These are phyloP conservation scores for Apoda limacodes DNA, from an alignment of 2,888 invertebrate species.

Conservation along the genomic window DNA sequence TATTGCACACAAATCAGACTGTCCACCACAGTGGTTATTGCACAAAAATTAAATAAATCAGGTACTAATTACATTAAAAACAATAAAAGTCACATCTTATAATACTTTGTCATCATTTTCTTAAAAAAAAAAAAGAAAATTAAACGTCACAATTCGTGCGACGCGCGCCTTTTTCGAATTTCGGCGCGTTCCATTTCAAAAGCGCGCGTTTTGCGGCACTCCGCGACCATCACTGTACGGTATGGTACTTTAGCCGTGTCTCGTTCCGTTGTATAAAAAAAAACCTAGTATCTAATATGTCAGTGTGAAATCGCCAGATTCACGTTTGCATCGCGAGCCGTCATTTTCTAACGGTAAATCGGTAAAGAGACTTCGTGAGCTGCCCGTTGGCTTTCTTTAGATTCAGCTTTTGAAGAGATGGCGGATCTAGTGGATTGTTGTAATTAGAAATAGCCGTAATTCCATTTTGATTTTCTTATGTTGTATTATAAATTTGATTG, in stretches of 20 bases:
- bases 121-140: slow-evolving; percentile 13
- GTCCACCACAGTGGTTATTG: slow-evolving; percentile 51
- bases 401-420: slow-evolving; percentile 23
- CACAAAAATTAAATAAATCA: slow-evolving; percentile 39
- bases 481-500: no score
- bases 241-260: slow-evolving; percentile 21
- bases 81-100: slow-evolving; percentile 21
- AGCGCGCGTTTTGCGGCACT: slow-evolving; percentile 35
- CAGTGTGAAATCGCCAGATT: slow-evolving; percentile 56
- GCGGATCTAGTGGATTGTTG: slow-evolving; percentile 11
- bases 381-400: slow-evolving; percentile 23
- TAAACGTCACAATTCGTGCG: slow-evolving; percentile 21
- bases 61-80: slow-evolving; percentile 32
- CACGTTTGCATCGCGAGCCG: slow-evolving; percentile 25
- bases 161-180: slow-evolving; percentile 17
- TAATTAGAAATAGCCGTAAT: slow-evolving; percentile 25
- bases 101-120: slow-evolving; percentile 6
- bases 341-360: slow-evolving; percentile 52
- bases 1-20: slow-evolving; percentile 61
- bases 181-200: slow-evolving; percentile 26
- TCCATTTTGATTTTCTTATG: slow-evolving; percentile 3
- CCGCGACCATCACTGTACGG: slow-evolving; percentile 26
- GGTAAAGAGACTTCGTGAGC: slow-evolving; percentile 26
- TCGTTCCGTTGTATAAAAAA: slow-evolving; percentile 26
- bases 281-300: slow-evolving; percentile 37